Percentiles rank a stretch among this genome's conserved stretches.
Evolutionary conservation across 2,888 invertebrate genomes (phyloP).

Genomic region (Drosophila cognata): DNA sequence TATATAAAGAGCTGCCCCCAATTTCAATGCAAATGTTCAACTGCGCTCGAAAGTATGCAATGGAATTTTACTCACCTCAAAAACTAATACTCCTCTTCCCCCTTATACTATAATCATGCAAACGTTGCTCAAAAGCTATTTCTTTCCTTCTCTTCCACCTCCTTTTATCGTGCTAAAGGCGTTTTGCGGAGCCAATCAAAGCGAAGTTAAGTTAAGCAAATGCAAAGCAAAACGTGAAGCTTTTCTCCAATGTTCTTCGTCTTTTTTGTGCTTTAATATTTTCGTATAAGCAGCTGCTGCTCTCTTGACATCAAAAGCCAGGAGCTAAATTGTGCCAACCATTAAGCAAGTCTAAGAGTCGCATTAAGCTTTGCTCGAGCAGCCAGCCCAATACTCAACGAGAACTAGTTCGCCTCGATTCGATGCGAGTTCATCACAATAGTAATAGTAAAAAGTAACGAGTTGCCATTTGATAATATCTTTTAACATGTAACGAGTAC

Average conservation of each 20-base stretch:
- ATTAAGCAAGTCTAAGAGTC: constrained; percentile 8
- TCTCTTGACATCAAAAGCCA: constrained; percentile 47
- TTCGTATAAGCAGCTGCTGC: neutral
- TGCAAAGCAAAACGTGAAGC: neutral
- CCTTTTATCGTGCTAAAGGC: neutral
- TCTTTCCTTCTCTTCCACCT: neutral
- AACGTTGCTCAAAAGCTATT: neutral
- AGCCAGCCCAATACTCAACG: constrained; percentile 6
- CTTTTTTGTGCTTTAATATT: constrained; percentile 12
- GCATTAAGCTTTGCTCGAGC: constrained; percentile 22
- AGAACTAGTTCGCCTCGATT: neutral
- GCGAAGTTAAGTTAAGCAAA: constrained; percentile 17
- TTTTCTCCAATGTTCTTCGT: constrained; percentile 5
- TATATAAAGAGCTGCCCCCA: constrained; percentile 35
- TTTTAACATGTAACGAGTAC: neutral
- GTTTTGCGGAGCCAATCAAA: constrained; percentile 28
- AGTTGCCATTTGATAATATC: neutral
- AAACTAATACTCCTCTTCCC: neutral
- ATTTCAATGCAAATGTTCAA: constrained; percentile 44
- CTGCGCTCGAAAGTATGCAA: constrained; percentile 39
- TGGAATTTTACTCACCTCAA: constrained; percentile 35
- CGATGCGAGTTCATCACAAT: neutral
- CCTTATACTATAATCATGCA: neutral
- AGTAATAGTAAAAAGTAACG: neutral
- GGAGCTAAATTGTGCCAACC: constrained; percentile 18